These are phyloP conservation scores for Ceratotherium simum DNA, from an alignment of 2,113 vertebrate species.

Conservation along the genomic window DNA sequence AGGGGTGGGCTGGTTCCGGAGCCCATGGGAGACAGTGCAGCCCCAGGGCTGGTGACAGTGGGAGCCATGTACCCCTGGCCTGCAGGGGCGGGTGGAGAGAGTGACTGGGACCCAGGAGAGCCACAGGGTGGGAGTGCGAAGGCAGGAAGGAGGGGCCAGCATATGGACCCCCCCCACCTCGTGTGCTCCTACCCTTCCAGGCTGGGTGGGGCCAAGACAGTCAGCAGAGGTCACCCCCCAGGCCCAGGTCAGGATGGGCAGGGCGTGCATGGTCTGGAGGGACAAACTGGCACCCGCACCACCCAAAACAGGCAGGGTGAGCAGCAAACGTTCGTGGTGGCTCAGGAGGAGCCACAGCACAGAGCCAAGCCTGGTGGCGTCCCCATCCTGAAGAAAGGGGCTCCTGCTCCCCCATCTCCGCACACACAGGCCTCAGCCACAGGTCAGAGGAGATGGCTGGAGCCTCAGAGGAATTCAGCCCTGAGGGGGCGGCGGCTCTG, in stretches of 20 bases:
- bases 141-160: neutral
- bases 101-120: fast-evolving
- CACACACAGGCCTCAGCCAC: neutral
- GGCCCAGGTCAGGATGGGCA: neutral
- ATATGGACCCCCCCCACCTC: neutral
- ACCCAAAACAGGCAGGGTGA: neutral
- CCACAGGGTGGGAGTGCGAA: fast-evolving
- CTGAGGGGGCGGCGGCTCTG: neutral
- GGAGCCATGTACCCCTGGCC: no score
- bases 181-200: fast-evolving
- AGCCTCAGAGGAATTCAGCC: neutral
- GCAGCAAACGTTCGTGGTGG: fast-evolving
- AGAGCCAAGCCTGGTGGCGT: neutral
- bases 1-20: neutral
- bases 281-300: fast-evolving
- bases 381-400: neutral
- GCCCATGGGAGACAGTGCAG: neutral
- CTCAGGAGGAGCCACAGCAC: neutral
- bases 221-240: neutral
- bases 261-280: neutral
- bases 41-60: neutral
- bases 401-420: no score
- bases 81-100: fast-evolving
- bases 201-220: fast-evolving
- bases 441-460: neutral